These are phyloP conservation scores for Drosophila ezoana DNA, from an alignment of 2,888 invertebrate species.

Conservation along the genomic window DNA sequence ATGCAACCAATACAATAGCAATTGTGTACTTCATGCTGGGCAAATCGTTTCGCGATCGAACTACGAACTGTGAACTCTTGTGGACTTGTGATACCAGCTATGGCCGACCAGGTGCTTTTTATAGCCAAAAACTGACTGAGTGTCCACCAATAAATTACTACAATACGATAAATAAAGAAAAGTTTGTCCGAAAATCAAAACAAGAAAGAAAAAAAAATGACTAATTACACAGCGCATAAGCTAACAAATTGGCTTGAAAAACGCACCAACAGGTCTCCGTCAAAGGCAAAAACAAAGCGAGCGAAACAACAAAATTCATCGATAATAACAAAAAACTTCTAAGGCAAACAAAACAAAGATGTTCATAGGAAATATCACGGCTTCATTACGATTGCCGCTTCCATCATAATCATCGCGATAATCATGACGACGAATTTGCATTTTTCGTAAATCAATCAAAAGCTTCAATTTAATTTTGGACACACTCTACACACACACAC, in stretches of 20 bases:
- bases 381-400: constrained; percentile 45
- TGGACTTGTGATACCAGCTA: constrained; percentile 64
- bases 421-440: constrained; percentile 59
- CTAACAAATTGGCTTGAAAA: constrained; percentile 70
- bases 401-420: constrained; percentile 17
- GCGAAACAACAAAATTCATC: constrained; percentile 32
- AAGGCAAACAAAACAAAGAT: constrained; percentile 50
- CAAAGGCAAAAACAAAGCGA: constrained; percentile 30
- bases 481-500: constrained; percentile 39
- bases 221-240: constrained; percentile 67
- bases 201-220: constrained; percentile 59
- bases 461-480: constrained; percentile 49
- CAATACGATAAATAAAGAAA: constrained; percentile 55
- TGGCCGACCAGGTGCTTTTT: constrained; percentile 56
- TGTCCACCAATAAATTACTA: constrained; percentile 45
- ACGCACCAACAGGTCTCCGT: constrained; percentile 42
- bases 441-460: constrained; percentile 77
- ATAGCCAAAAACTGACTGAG: constrained; percentile 52
- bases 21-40: constrained; percentile 75
- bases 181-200: constrained; percentile 49
- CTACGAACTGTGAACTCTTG: constrained; percentile 34
- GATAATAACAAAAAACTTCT: constrained; percentile 58
- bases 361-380: constrained; percentile 66
- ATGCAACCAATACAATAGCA: constrained; percentile 75
- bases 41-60: constrained; percentile 20